phyloP scores from a whole-genome alignment of 1,140 invertebrate genomes.

The Micrasema minimum region DNA sequence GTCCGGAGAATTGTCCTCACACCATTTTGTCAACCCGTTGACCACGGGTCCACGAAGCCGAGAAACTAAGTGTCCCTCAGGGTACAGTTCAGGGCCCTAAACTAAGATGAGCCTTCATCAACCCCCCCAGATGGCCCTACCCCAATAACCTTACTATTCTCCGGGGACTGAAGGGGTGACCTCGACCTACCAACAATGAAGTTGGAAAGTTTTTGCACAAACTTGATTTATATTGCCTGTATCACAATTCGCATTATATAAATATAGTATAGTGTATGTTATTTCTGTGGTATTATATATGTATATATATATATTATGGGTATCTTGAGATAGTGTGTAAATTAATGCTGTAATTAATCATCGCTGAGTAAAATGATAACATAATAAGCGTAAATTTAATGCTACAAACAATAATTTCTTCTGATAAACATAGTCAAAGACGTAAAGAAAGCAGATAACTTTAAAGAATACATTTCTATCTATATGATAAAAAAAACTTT shows the following conservation, averaged over 20 bases:
- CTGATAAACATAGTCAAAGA: too few species aligned
- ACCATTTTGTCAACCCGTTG: neutral
- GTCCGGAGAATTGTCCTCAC: too few species aligned
- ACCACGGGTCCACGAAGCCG: neutral
- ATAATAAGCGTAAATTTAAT: too few species aligned
- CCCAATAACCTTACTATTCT: neutral
- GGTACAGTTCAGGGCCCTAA: neutral
- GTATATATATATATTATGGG: too few species aligned
- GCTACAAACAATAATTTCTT: too few species aligned
- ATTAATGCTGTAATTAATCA: too few species aligned
- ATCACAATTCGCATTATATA: neutral
- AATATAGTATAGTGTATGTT: neutral
- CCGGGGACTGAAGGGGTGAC: neutral
- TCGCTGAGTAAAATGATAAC: too few species aligned
- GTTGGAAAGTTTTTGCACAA: neutral
- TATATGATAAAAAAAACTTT: too few species aligned
- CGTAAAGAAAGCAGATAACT: too few species aligned
- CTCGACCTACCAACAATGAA: neutral
- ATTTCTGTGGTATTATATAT: too few species aligned
- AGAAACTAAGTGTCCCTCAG: neutral
- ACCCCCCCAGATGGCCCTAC: neutral
- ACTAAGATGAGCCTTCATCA: conserved; percentile 5
- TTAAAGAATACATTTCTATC: too few species aligned
- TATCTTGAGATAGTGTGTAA: too few species aligned
- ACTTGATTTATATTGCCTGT: neutral